Percentiles rank a stretch among this genome's conserved stretches.
phyloP scores from a whole-genome alignment of 2,888 invertebrate species.

The Torymus aiolomorphi region DNA sequence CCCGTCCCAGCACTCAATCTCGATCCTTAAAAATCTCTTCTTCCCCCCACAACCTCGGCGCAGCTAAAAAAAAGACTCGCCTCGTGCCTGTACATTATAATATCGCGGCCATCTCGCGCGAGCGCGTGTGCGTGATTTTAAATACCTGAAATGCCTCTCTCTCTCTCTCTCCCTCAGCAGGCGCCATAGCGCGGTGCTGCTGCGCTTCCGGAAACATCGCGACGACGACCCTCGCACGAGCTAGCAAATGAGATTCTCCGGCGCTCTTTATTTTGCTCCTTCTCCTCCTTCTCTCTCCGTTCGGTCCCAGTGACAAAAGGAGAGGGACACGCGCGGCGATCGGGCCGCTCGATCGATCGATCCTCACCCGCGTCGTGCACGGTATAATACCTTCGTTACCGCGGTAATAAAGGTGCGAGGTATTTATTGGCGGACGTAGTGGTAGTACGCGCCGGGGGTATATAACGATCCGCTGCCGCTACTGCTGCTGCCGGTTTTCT shows the following conservation, averaged over 20 bases:
- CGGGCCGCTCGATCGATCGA: conserved; percentile 35
- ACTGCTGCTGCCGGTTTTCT: conserved; percentile 22
- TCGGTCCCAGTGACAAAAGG: conserved; percentile 19
- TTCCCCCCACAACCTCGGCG: no score
- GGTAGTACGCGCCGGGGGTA: conserved; percentile 7
- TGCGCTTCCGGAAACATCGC: conserved; percentile 53
- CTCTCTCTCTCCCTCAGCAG: conserved; percentile 16
- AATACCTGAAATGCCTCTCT: conserved; percentile 51
- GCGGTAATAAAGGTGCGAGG: conserved; percentile 66
- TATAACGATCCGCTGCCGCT: conserved; percentile 60
- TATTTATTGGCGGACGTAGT: conserved; percentile 67
- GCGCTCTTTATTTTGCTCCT: conserved; percentile 3
- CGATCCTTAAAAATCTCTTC: no score
- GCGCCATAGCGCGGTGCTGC: not conserved
- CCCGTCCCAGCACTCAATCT: no score
- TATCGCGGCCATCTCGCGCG: conserved; percentile 29
- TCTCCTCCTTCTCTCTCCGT: not conserved
- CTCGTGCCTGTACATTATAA: conserved; percentile 45
- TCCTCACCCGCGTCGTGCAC: conserved; percentile 25
- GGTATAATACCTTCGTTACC: conserved; percentile 54
- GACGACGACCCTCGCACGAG: conserved; percentile 43
- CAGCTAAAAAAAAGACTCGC: no score
- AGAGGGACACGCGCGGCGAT: not conserved
- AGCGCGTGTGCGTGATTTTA: conserved; percentile 50
- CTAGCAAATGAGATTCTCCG: conserved; percentile 55